Percentiles rank a stretch among this genome's conserved stretches.
Conservation (phyloP, 2,888 invertebrate genomes). For the Aphelenchoides bicaudatus region DNA sequence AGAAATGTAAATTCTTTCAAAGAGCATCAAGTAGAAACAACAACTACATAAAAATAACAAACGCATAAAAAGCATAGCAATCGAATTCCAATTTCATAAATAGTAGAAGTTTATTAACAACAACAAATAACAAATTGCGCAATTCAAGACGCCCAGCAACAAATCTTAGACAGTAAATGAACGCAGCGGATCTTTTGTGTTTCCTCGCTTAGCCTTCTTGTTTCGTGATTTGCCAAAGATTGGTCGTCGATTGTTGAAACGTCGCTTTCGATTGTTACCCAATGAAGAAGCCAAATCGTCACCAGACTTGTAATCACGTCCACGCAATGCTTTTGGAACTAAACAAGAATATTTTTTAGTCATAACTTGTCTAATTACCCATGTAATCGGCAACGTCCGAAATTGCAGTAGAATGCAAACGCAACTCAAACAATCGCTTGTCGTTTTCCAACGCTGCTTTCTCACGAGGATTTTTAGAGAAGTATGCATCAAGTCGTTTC, state of each 20-base stretch:
- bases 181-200: conserved; percentile 33
- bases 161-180: conserved; percentile 22
- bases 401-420: conserved; percentile 48
- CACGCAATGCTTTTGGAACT: conserved; percentile 55
- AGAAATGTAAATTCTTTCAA: neutral
- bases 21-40: too few relatives aligned
- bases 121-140: conserved; percentile 19
- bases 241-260: neutral
- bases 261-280: conserved; percentile 33
- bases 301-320: conserved; percentile 28
- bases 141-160: conserved; percentile 13
- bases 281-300: neutral
- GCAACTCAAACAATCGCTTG: conserved; percentile 45
- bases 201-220: conserved; percentile 24
- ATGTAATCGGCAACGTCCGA: conserved; percentile 58
- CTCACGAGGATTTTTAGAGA: conserved; percentile 55
- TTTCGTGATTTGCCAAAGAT: conserved; percentile 10
- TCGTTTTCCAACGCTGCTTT: conserved; percentile 50
- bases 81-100: too few relatives aligned
- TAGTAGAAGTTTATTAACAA: conserved; percentile 16
- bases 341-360: conserved; percentile 20
- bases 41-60: too few relatives aligned
- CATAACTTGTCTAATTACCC: conserved; percentile 29
- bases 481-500: conserved; percentile 63
- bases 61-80: too few relatives aligned